phyloP scores from a whole-genome alignment of 2,888 invertebrate genomes.

The Stratiomys singularior region DNA sequence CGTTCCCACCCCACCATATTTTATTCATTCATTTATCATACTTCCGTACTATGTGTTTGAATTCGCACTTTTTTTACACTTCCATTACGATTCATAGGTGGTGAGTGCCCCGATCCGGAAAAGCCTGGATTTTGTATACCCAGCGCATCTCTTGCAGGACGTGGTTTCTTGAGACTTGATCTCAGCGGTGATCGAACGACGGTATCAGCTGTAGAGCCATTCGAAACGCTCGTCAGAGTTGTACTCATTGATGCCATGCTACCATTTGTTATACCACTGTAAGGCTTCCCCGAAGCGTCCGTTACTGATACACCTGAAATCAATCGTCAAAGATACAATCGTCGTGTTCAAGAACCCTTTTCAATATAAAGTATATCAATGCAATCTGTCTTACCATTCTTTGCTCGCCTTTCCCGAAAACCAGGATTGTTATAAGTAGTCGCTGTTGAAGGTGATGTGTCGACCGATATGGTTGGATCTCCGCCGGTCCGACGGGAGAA shows the following conservation, averaged over 20 bases:
- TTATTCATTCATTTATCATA: conserved; percentile 70
- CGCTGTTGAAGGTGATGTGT: conserved; percentile 70
- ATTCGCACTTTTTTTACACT: conserved; percentile 92
- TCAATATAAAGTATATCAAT: too few species aligned
- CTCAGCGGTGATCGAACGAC: conserved; percentile 75
- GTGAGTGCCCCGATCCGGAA: conserved; percentile 80
- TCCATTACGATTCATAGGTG: conserved; percentile 83
- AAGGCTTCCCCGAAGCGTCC: conserved; percentile 86
- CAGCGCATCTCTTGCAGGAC: conserved; percentile 70
- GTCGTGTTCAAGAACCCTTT: too few species aligned
- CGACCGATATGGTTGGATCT: conserved; percentile 77
- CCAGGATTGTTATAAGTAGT: conserved; percentile 89
- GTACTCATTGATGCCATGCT: conserved; percentile 80
- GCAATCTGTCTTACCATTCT: conserved; percentile 59
- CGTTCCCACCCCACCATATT: background rate
- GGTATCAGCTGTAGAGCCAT: conserved; percentile 65
- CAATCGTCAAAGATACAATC: background rate
- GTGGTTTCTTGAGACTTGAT: conserved; percentile 85
- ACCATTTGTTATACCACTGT: conserved; percentile 72
- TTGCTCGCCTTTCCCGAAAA: conserved; percentile 77
- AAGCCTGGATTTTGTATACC: conserved; percentile 87
- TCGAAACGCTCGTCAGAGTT: conserved; percentile 74
- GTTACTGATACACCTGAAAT: conserved; percentile 82
- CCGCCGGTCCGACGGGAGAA: conserved; percentile 80
- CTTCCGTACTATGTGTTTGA: conserved; percentile 91